Evolutionary conservation across 2,113 vertebrate genomes (phyloP), one percentile per base, ranked within the genome.

Genomic region (Triplophysa siluroides): DNA sequence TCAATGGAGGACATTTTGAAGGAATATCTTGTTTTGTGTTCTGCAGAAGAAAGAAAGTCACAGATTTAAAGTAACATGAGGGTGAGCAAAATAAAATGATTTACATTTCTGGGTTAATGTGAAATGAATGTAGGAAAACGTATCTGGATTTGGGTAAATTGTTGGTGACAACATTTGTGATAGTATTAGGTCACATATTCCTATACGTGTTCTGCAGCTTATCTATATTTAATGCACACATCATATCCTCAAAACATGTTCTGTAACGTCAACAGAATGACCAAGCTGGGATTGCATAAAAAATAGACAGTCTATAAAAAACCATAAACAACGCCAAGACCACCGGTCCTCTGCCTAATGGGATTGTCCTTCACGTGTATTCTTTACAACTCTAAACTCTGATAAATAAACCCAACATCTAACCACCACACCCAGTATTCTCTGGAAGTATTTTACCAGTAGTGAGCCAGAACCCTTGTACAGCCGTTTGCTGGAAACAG

Each of bases 311-410:
- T 54, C 29, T 70, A 50, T 45, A 71, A 52, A 65, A 74, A 38
- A 10, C 11, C 29, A 11, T 64, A 45, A 29, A 21, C 5, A 33
- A 23, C 3, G 29, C 73, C 78, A 83, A 77, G 77, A 67, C 24
- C 19, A 65, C 29, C 56, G 38, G 72, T 38, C 12, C 47, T 65
- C 63, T 14, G 62, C 14, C 65, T 71, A 41, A 75, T 61, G 54
- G 71, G 47, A 68, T 45, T 21, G 13, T 72, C 24, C 45, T 56
- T 54, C 41, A 69, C 60, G 26, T 26, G 38, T 75, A 11, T 29
- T 67, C 67, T 74, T 75, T 81, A 74, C 62, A 64, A 81, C 76
- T 63, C 56, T 84, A 58, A 81, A 84, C 24, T 24, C 68, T 63
- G 64, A 41, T 78, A 84, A 78, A 78, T 78, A 81, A 78, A 78